These are phyloP conservation scores for Pristionchus arcanus DNA, from an alignment of 2,888 invertebrate species.

Conservation along the genomic window DNA sequence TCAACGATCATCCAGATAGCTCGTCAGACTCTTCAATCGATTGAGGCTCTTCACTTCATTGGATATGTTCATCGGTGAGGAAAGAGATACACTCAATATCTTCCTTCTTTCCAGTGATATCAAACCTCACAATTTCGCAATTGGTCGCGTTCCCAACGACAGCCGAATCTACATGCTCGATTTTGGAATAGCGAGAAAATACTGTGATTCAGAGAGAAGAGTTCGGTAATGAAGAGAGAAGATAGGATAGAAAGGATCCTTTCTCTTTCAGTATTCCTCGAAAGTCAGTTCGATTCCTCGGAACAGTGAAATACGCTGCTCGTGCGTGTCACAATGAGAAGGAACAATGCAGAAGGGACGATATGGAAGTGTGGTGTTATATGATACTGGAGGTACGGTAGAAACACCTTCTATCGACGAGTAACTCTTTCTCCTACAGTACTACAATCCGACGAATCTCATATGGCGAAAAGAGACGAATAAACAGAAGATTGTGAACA, in stretches of 20 bases:
- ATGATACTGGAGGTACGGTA: slow-evolving; percentile 47
- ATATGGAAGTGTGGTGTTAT: slow-evolving; percentile 43
- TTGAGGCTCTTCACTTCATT: slow-evolving; percentile 6
- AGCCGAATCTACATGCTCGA: slow-evolving; percentile 49
- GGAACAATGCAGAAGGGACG: slow-evolving; percentile 43
- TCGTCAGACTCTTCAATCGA: slow-evolving; percentile 38
- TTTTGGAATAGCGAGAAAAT: slow-evolving; percentile 37
- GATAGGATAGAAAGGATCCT: too few relatives aligned
- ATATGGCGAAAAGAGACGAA: not conserved
- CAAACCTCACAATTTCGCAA: slow-evolving; percentile 50
- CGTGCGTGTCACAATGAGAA: slow-evolving; percentile 30
- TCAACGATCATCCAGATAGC: slow-evolving; percentile 15
- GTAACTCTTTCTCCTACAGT: not conserved
- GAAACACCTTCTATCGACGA: not conserved
- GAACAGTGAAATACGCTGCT: slow-evolving; percentile 34
- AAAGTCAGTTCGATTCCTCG: slow-evolving; percentile 29
- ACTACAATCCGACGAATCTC: slow-evolving; percentile 6
- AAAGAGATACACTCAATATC: not conserved
- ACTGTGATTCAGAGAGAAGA: not conserved
- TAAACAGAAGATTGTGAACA: not conserved
- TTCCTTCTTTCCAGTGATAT: slow-evolving; percentile 14
- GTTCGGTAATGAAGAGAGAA: not conserved
- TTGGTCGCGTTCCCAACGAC: not conserved
- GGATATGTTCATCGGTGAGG: slow-evolving; percentile 48
- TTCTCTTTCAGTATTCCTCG: slow-evolving; percentile 37